phyloP scores from a whole-genome alignment of 1,140 invertebrate species.

The Lepidurus packardi region DNA sequence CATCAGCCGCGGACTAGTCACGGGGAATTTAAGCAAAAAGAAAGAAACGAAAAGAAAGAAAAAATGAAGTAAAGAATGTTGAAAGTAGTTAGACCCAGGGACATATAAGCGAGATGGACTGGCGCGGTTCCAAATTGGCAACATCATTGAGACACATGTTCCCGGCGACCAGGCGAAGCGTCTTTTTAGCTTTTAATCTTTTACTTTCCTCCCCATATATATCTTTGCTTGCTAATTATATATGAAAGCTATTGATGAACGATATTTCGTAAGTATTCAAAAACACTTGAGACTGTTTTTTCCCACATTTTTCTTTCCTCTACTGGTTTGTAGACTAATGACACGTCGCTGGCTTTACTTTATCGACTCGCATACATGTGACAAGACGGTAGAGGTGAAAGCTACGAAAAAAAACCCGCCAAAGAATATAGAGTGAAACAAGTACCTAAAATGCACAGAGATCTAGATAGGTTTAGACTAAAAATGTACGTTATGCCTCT shows the following conservation, averaged over 20 bases:
- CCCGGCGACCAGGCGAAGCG: background rate
- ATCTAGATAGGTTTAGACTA: too few relatives aligned
- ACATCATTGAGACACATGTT: constrained; percentile 21
- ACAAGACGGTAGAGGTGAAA: too few relatives aligned
- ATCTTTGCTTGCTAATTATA: background rate
- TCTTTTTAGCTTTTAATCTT: background rate
- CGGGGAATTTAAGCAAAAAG: background rate
- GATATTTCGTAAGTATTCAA: too few relatives aligned
- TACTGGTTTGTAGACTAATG: too few relatives aligned
- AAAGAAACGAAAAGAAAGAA: constrained; percentile 24
- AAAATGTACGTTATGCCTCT: too few relatives aligned
- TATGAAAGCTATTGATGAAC: background rate
- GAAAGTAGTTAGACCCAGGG: constrained; percentile 20
- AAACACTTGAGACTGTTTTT: too few relatives aligned
- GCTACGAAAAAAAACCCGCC: too few relatives aligned
- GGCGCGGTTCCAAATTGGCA: background rate
- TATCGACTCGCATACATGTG: too few relatives aligned
- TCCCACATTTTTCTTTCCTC: too few relatives aligned
- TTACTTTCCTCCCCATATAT: background rate
- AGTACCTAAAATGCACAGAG: too few relatives aligned
- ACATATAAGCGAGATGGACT: constrained; percentile 17
- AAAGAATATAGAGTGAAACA: too few relatives aligned
- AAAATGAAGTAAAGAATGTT: background rate
- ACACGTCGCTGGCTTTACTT: too few relatives aligned
- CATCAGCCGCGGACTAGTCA: background rate